Evolutionary conservation across 2,888 invertebrate species (phyloP), one percentile per base, ranked within the genome.

Genomic region (Teinopalpus imperialis): DNA sequence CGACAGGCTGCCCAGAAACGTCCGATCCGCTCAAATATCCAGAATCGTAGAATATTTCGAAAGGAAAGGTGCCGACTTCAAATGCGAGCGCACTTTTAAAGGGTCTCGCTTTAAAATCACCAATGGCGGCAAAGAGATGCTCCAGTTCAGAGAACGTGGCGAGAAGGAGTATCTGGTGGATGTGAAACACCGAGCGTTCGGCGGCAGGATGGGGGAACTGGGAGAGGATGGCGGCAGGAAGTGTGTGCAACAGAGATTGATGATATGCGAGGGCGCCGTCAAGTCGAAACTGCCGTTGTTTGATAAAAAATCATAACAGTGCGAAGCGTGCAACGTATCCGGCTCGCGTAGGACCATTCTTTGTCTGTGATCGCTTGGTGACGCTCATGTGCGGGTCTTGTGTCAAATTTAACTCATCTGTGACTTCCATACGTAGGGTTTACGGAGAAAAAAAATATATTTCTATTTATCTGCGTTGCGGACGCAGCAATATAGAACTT

Each of bases 1-100:
- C 64, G 93, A 94, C 52, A 85, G 92, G 10, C 62, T 80, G 21
- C 90, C 91, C 29, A 88, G 92, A 14, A 89, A 90, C 59, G 82
- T 90, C 59, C 76, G 93, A 58, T 91, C 92, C 54, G 90, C 93
- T 54, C 92, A 94, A 71, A 96, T 96, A 57, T 93, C 95, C 35
- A 93, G 93, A 67, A 96, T 96, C 58, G 96, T 97, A 16, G 96
- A 96, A 65, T 96, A 96, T 76, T 96, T 97, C 78, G 96, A 97
- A 79, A 89, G 94, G 34, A 94, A 95, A 70, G 92, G 93, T 36
- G 91, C 90, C 14, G 90, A 86, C 52, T 85, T 91, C 63, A 78
- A 89, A 55, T 90, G 90, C 64, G 74, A 72, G 54, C 69, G 89
- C 1, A 75, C 81, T 5, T 74, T 74, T 21, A 76, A 76, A 21